Conservation (phyloP, 2,113 vertebrate genomes). For the Scortum barcoo region DNA sequence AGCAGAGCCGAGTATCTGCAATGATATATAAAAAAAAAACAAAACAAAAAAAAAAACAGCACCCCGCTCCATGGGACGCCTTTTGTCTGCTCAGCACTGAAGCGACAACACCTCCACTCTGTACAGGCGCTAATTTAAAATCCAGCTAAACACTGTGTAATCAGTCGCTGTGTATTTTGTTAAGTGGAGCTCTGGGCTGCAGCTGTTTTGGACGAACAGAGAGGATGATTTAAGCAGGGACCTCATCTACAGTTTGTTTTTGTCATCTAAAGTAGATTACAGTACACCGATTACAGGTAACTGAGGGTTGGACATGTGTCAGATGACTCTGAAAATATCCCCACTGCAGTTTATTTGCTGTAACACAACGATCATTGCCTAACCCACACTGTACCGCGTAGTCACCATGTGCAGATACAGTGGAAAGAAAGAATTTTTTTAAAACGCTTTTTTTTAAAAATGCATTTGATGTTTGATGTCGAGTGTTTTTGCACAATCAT, state of each 20-base stretch:
- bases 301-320: background rate
- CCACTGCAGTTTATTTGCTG: background rate
- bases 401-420: background rate
- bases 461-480: background rate
- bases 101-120: slow-evolving; percentile 43
- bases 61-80: slow-evolving; percentile 23
- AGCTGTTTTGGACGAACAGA: background rate
- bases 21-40: slow-evolving; percentile 43
- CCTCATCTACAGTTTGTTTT: background rate
- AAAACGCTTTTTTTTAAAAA: background rate
- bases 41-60: slow-evolving; percentile 35
- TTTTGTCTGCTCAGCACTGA: slow-evolving; percentile 49
- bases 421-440: too few species aligned
- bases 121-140: slow-evolving; percentile 35
- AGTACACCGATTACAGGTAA: background rate
- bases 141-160: slow-evolving; percentile 25
- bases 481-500: background rate
- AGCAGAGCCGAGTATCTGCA: slow-evolving; percentile 46
- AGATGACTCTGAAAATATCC: background rate
- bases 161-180: slow-evolving; percentile 21
- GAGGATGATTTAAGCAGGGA: background rate
- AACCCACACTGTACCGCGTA: background rate
- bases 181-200: slow-evolving; percentile 23
- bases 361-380: background rate
- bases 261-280: background rate